Percentiles rank a stretch among this genome's conserved stretches.
Conservation (phyloP, 2,797 vertebrate species). For the Spondyliosoma cantharus region DNA sequence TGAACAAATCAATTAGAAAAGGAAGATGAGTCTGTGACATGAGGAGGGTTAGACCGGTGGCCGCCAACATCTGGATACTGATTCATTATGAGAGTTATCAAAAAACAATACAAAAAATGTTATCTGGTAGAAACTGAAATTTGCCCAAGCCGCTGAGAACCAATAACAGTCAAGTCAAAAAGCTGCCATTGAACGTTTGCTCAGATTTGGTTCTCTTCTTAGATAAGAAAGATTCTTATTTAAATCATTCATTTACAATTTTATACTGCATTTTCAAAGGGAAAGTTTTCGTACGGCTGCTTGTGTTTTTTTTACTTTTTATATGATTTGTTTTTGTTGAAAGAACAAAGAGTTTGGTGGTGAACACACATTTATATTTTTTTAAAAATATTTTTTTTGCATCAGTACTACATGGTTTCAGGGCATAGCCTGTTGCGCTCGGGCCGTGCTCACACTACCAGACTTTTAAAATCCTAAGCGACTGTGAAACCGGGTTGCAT, state of each 20-base stretch:
- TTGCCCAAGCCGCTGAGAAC: fast-evolving
- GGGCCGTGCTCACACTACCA: no score
- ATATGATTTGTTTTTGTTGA: slow-evolving; percentile 1
- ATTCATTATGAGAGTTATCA: slow-evolving; percentile 21
- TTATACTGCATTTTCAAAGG: background rate
- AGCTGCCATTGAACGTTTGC: background rate
- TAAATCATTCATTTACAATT: background rate
- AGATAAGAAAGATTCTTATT: background rate
- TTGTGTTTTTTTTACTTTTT: background rate
- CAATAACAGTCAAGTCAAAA: background rate
- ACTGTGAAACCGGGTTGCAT: no score
- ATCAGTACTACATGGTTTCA: background rate
- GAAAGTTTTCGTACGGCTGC: background rate
- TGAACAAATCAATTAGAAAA: slow-evolving; percentile 68
- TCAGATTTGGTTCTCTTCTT: background rate
- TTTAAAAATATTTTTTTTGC: background rate
- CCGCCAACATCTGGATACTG: slow-evolving; percentile 8
- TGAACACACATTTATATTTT: background rate
- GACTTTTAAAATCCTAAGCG: no score
- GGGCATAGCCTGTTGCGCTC: background rate
- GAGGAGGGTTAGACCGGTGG: background rate
- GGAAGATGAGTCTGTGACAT: slow-evolving; percentile 30
- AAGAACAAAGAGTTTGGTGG: background rate
- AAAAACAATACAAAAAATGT: background rate
- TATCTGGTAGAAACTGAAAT: background rate